Evolutionary conservation across 1,140 invertebrate genomes (phyloP).

Genomic region (Musca vetustissima): DNA sequence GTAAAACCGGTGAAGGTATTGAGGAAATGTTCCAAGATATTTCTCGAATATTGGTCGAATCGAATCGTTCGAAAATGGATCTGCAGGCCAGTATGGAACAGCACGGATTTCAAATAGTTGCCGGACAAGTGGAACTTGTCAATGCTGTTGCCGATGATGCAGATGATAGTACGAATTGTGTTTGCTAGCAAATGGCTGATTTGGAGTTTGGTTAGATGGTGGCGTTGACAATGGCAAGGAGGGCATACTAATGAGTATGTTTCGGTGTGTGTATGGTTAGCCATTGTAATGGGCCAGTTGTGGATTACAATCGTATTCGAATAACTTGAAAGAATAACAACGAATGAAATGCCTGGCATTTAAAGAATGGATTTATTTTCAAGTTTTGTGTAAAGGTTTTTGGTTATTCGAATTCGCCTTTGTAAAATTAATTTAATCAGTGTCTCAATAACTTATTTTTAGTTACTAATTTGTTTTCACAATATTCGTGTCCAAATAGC

Average conservation of each 20-base stretch:
- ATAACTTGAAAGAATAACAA: not conserved
- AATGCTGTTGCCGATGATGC: constrained; percentile 61
- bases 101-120: constrained; percentile 75
- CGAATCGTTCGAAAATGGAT: constrained; percentile 79
- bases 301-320: not conserved
- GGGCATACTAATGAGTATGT: too few species aligned
- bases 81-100: constrained; percentile 72
- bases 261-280: too few species aligned
- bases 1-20: constrained; percentile 83
- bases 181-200: constrained; percentile 62
- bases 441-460: too few species aligned
- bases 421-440: too few species aligned
- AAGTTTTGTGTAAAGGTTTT: too few species aligned
- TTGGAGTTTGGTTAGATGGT: constrained; percentile 49
- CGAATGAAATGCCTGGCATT: not conserved
- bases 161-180: constrained; percentile 61
- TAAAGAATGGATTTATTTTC: too few species aligned
- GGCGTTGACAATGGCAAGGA: too few species aligned
- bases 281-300: too few species aligned
- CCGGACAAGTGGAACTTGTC: constrained; percentile 55
- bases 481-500: too few species aligned
- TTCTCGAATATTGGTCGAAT: constrained; percentile 73
- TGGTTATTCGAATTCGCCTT: too few species aligned
- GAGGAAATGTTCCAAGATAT: constrained; percentile 91
- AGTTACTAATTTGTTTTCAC: too few species aligned